A percentile compares a stretch with the other conserved stretches of the same genome.
Evolutionary conservation across 2,888 invertebrate species (phyloP).

Genomic region (Andrena hattorfiana): DNA sequence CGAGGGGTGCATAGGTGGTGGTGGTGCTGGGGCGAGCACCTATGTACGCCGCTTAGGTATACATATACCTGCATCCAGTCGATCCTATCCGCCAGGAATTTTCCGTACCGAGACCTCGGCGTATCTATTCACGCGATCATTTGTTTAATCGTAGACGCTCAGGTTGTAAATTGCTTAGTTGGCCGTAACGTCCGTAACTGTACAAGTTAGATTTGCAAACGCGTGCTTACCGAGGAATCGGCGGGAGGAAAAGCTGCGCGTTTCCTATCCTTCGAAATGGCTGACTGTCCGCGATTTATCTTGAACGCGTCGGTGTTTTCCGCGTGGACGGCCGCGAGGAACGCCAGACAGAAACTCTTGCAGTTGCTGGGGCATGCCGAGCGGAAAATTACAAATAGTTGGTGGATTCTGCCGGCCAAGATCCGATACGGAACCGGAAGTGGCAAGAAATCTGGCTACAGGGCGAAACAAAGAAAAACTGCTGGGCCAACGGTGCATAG

Average conservation of each 20-base stretch:
- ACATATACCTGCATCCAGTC: slow-evolving; percentile 9
- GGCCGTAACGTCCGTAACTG: no score
- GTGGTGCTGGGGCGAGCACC: slow-evolving; percentile 9
- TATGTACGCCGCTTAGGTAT: not conserved
- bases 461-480: slow-evolving; percentile 39
- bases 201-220: no score
- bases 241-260: slow-evolving; percentile 13
- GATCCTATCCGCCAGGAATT: slow-evolving; percentile 42
- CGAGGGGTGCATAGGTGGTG: slow-evolving; percentile 13
- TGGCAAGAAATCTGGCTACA: slow-evolving; percentile 7
- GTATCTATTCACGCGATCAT: no score
- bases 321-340: slow-evolving; percentile 60
- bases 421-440: slow-evolving; percentile 35
- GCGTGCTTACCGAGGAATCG: not conserved
- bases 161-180: no score
- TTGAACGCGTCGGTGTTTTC: slow-evolving; percentile 63
- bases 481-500: not conserved
- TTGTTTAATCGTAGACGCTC: no score
- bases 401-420: slow-evolving; percentile 42
- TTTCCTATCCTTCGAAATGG: slow-evolving; percentile 37
- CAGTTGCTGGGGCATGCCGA: slow-evolving; percentile 67
- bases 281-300: slow-evolving; percentile 64
- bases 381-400: slow-evolving; percentile 78
- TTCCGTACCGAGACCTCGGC: slow-evolving; percentile 4
- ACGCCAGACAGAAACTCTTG: slow-evolving; percentile 66